Conservation (phyloP, 2,113 vertebrate genomes). For the Brachionichthys hirsutus region DNA sequence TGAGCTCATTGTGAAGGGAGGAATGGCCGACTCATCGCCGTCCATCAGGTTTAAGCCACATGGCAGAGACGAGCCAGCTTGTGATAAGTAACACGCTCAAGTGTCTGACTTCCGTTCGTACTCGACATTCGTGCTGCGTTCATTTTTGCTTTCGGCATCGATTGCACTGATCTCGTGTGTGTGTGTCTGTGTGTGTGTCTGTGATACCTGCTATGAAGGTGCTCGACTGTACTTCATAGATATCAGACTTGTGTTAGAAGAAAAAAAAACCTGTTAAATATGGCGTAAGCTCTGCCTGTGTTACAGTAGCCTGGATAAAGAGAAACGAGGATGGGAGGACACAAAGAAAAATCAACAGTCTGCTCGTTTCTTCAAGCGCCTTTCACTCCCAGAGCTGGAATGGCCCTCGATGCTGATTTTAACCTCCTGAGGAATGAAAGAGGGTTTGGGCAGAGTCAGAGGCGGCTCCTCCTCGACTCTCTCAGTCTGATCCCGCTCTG, state of each 20-base stretch:
- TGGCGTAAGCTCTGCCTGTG: conserved; percentile 90
- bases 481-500: conserved; percentile 91
- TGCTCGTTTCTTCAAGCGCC: conserved; percentile 57
- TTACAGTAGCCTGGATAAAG: conserved; percentile 91
- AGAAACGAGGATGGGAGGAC: conserved; percentile 34
- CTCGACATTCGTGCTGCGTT: conserved; percentile 65
- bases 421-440: conserved; percentile 97
- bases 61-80: conserved; percentile 30
- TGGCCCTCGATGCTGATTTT: conserved; percentile 99
- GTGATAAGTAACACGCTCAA: conserved; percentile 33
- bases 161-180: conserved; percentile 75
- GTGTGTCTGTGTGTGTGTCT: too few relatives aligned
- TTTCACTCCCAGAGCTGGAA: conserved; percentile 91
- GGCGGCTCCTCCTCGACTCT: conserved; percentile 90
- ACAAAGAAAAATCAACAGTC: conserved; percentile 64
- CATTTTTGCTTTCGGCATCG: conserved; percentile 66
- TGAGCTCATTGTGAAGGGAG: conserved; percentile 28
- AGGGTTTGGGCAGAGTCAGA: conserved; percentile 92
- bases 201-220: conserved; percentile 84
- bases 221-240: conserved; percentile 66
- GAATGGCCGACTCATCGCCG: conserved; percentile 33
- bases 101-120: conserved; percentile 39
- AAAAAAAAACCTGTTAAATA: conserved; percentile 86
- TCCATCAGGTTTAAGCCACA: conserved; percentile 29
- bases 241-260: conserved; percentile 82